Percentiles rank a stretch among this genome's conserved stretches.
Evolutionary conservation across 2,888 invertebrate species (phyloP).

Genomic region (Melanophora roralis): DNA sequence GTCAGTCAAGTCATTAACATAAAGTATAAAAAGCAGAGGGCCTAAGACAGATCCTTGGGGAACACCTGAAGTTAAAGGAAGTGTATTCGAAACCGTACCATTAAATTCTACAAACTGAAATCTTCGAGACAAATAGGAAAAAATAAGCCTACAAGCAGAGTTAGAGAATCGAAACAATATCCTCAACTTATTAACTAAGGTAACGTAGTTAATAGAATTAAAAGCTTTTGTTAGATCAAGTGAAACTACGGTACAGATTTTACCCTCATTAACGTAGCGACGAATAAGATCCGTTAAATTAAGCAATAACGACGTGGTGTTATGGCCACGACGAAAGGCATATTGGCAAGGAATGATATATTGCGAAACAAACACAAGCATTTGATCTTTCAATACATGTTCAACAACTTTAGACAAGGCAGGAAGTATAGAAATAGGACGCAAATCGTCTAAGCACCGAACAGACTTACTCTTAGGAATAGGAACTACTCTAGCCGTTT

Average conservation of each 20-base stretch:
- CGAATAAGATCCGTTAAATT: not conserved
- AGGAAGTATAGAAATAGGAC: not conserved
- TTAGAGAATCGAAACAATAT: not conserved
- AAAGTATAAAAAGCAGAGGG: too few relatives aligned
- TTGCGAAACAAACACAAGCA: not conserved
- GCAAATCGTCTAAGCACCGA: not conserved
- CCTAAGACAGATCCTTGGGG: too few relatives aligned
- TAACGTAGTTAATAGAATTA: not conserved
- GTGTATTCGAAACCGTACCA: not conserved
- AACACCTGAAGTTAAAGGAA: not conserved
- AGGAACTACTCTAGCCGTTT: not conserved
- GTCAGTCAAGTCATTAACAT: too few relatives aligned
- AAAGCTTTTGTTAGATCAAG: slow-evolving; percentile 5
- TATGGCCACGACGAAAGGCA: not conserved
- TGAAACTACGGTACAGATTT: not conserved
- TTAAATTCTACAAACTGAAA: not conserved
- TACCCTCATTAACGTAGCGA: not conserved
- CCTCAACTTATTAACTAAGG: not conserved
- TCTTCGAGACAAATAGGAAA: not conserved
- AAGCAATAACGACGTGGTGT: not conserved
- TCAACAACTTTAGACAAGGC: not conserved
- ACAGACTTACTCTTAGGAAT: not conserved
- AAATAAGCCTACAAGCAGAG: not conserved
- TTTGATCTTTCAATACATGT: not conserved
- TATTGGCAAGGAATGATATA: not conserved